Evolutionary conservation across 2,797 vertebrate species (phyloP).

Genomic region (Onychomys torridus): DNA sequence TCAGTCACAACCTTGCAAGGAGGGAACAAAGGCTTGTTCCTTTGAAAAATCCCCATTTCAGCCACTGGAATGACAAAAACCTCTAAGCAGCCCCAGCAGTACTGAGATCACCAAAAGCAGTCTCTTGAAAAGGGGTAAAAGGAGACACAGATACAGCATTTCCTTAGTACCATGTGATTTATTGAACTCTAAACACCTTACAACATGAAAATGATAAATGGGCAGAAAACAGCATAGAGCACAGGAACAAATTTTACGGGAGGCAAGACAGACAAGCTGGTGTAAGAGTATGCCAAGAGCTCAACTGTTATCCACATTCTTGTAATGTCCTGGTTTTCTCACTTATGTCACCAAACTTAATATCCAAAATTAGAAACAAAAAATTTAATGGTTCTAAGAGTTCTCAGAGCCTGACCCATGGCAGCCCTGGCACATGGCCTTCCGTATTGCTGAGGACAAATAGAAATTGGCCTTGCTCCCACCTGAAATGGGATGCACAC

Average conservation of each 20-base stretch:
- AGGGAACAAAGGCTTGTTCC: not conserved
- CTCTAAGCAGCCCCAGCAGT: not conserved
- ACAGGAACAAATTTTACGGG: not conserved
- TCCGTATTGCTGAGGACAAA: not conserved
- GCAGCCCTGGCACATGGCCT: not conserved
- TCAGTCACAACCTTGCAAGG: not conserved
- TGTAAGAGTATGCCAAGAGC: not conserved
- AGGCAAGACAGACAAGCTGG: not conserved
- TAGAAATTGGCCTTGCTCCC: not conserved
- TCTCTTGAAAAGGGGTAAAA: not conserved
- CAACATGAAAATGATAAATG: not conserved
- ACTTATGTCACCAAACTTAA: slow-evolving; percentile 64
- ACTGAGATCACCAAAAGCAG: no score
- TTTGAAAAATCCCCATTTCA: not conserved
- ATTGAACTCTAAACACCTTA: not conserved
- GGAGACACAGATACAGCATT: rapidly evolving
- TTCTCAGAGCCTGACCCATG: slow-evolving; percentile 2
- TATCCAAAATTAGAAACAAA: slow-evolving; percentile 64
- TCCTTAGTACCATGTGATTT: not conserved
- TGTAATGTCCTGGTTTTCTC: slow-evolving; percentile 61
- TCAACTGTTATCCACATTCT: not conserved
- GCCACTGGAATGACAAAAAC: not conserved
- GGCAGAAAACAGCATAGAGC: no score
- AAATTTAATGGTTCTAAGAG: slow-evolving; percentile 57
- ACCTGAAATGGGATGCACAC: not conserved